Evolutionary conservation across 2,888 invertebrate species (phyloP).

Genomic region (Watsonalla cultraria): DNA sequence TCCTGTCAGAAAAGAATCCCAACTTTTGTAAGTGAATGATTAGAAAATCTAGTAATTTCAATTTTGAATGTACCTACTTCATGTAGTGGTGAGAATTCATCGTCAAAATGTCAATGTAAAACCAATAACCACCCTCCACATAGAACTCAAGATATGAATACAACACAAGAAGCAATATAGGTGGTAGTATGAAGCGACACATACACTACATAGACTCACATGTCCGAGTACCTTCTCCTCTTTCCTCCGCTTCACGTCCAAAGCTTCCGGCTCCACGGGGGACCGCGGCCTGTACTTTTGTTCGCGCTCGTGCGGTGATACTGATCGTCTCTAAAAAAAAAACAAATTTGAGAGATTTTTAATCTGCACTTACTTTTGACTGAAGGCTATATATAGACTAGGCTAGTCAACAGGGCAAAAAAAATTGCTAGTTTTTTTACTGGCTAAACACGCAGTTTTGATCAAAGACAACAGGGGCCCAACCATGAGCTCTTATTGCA

Average conservation of each 20-base stretch:
- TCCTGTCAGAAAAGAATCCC: too few species aligned
- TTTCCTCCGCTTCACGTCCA: slow-evolving; percentile 87
- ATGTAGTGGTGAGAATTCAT: too few species aligned
- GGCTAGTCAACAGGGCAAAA: too few species aligned
- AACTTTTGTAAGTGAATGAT: too few species aligned
- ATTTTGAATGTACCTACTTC: too few species aligned
- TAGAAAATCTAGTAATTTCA: too few species aligned
- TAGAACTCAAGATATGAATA: slow-evolving; percentile 1
- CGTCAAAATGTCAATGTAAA: background rate
- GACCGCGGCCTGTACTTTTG: slow-evolving; percentile 88
- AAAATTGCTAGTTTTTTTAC: too few species aligned
- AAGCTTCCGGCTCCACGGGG: slow-evolving; percentile 84
- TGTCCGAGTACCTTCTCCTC: slow-evolving; percentile 92
- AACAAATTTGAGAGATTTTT: background rate
- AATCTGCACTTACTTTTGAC: too few species aligned
- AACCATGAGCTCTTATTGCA: too few species aligned
- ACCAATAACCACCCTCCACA: slow-evolving; percentile 7
- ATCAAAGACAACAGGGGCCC: too few species aligned
- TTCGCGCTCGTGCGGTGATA: slow-evolving; percentile 89
- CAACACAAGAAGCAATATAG: slow-evolving; percentile 15
- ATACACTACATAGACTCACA: slow-evolving; percentile 83
- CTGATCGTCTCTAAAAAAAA: slow-evolving; percentile 83
- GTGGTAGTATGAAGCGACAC: slow-evolving; percentile 44
- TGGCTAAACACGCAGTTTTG: too few species aligned
- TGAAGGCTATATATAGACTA: too few species aligned